Percentiles rank a stretch among this genome's conserved stretches.
Conservation (phyloP, 2,797 vertebrate genomes). For the Notamacropus eugenii region DNA sequence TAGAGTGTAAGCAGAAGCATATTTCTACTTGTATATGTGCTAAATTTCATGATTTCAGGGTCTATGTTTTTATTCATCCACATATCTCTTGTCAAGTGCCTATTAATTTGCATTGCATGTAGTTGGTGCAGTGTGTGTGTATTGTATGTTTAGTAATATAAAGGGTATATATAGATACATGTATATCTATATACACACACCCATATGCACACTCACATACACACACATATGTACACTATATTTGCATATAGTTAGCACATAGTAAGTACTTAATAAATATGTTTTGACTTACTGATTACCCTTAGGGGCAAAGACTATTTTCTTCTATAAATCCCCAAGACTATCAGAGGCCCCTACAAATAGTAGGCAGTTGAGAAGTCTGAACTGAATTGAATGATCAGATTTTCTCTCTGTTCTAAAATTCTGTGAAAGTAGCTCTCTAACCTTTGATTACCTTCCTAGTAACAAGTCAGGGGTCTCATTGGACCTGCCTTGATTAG, state of each 20-base stretch:
- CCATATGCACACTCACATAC: too few species aligned
- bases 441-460: neutral
- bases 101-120: neutral
- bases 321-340: neutral
- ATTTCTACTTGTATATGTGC: neutral
- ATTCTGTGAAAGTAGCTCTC: neutral
- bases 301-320: neutral
- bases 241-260: neutral
- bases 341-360: neutral
- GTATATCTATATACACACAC: neutral
- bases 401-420: neutral
- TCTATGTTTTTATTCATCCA: neutral
- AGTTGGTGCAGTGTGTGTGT: neutral
- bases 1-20: neutral
- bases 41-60: neutral
- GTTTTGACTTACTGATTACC: neutral
- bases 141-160: neutral
- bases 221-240: neutral
- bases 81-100: neutral
- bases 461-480: neutral
- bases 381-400: neutral
- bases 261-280: neutral
- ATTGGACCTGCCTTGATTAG: neutral
- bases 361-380: neutral
- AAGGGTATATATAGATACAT: neutral